Percentiles rank a stretch among this genome's conserved stretches.
Evolutionary conservation across 2,888 invertebrate genomes (phyloP).

Genomic region (Argynnis bischoffii): DNA sequence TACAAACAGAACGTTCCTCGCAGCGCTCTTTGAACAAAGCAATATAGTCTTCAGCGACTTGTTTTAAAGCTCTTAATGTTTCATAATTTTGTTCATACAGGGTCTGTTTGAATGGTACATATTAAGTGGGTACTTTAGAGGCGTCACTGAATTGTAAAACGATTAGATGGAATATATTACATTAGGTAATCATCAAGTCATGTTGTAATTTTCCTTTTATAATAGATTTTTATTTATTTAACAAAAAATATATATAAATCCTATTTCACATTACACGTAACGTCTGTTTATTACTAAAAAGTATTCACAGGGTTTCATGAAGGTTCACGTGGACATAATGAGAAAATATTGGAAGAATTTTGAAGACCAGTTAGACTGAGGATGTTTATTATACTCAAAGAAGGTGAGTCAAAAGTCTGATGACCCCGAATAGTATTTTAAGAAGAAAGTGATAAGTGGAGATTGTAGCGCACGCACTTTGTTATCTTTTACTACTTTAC

Average conservation of each 20-base stretch:
- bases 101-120: conserved; percentile 11
- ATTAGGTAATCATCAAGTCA: conserved; percentile 17
- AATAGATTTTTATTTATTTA: not conserved
- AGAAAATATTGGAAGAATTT: no score
- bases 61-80: not conserved
- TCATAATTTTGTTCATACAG: not conserved
- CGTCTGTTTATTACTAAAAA: no score
- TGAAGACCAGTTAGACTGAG: no score
- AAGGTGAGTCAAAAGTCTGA: no score
- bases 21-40: not conserved
- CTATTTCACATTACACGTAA: not conserved
- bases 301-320: no score
- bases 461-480: no score
- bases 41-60: not conserved
- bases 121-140: conserved; percentile 10
- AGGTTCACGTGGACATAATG: no score
- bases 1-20: conserved; percentile 1
- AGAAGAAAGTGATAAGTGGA: no score
- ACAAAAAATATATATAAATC: not conserved
- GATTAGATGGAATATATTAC: conserved; percentile 26
- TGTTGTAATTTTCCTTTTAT: conserved; percentile 12
- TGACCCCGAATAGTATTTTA: no score
- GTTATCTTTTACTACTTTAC: no score
- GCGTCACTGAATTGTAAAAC: conserved; percentile 25
- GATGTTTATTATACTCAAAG: no score